Base-by-base conservation (phyloP, 2,888 invertebrate species). In the Eurytoma adleriae region DNA sequence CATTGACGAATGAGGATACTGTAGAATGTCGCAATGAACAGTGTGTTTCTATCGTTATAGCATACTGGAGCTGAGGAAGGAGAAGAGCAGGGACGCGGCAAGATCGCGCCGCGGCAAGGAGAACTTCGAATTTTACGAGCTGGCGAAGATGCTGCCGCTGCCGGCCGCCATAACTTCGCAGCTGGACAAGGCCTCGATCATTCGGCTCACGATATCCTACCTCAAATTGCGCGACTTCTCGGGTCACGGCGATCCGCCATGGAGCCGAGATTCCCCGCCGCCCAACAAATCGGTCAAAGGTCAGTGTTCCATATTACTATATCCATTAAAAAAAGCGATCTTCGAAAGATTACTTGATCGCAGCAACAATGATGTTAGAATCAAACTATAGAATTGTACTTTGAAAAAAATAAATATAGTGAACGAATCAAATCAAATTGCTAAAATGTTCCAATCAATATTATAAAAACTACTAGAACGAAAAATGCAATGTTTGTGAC, bases 71-170 rank as follows among this genome's bases (percentile, higher is more conserved):
- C 92, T 98, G 82, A 94, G 98, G 84, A 98, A 98, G 92, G 98
- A 98, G 91, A 98, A 98, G 91, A 97, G 97, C 85, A 92, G 98
- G 87, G 98, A 98, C 91, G 98, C 98, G 62, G 98, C 98, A 7
- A 93, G 98, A 83, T 97, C 97, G 14, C 93, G 98, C 73, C 93
- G 98, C 57, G 97, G 98, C 82, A 97, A 98, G 89, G 98, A 98
- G 91, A 98, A 98, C 92, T 97, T 95, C 91, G 98, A 98, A 93
- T 98, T 98, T 92, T 97, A 98, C 92, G 97, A 98, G 92, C 93
- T 98, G 90, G 98, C 98, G 83, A 97, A 96, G 93, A 97, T 96
- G 98, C 93, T 96, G 91, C 98, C 96, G 48, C 93, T 96, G 84
- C 97, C 96, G 24, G 96, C 97, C 52, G 97, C 97, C 88, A 97